Evolutionary conservation across 1,140 invertebrate species (phyloP), one percentile per base, ranked within the genome.

Genomic region (Formica selysi): DNA sequence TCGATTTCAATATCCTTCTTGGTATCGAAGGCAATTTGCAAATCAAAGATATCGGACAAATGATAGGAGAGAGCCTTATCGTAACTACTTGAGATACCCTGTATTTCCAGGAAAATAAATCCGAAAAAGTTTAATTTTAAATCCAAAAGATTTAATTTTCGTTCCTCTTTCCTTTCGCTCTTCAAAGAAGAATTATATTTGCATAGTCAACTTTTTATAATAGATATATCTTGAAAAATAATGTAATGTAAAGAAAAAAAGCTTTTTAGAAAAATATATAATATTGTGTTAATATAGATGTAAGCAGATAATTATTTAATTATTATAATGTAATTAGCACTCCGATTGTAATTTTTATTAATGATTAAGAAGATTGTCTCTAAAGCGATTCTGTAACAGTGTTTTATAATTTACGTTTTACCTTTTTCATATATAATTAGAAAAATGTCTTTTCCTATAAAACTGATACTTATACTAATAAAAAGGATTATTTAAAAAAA

Each of bases 31-130:
- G 4, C 32, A 81, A 16, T 57, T 57, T 7, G 6, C 41, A 1
- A 54, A 41, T 10, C 41, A 38, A 19, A 70, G 88, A 57, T 76
- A 79, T 44, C 64, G 38, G 36, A 3, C 62, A 0, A 73, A 79
- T 7, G 19, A 79, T 1, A 61, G 74, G 0, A 65, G n/a, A 10
- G 54, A 76, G 5, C 48, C 59, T 13, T 64, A 29, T 62, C 85
- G 8, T 2, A 70, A 81, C 16, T 90, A 87, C 1, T 67, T 87
- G 22, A 62, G 5, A 26, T 87, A 92, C 38, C 91, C 91, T 0
- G 76, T 93, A 32, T 93, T 93, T 61, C 85, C 91, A 0, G 92
- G 92, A 29, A 89, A 86, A 85, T 92, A 81, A 85, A 29, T 54
- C 8, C 54, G 32, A 7, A 59, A 57, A n/a, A 41, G 26, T 29